Percentiles rank a stretch among this genome's conserved stretches.
Evolutionary conservation across 2,113 vertebrate species (phyloP).

Genomic region (Actinemys pallida): DNA sequence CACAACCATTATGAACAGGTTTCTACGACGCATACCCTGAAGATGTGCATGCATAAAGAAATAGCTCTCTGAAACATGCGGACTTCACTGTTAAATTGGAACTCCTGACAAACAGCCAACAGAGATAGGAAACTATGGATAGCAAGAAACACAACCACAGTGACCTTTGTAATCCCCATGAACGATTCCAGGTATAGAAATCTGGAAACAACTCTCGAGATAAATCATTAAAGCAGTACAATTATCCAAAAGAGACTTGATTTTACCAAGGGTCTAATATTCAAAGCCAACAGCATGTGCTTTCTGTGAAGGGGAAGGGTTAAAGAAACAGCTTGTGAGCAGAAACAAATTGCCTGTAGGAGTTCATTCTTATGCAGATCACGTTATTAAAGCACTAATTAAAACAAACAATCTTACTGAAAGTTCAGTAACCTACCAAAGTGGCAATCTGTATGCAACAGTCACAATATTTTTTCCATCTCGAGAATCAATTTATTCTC

Average conservation of each 20-base stretch:
- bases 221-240: conserved; percentile 25
- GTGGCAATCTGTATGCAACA: background rate
- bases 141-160: background rate
- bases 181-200: background rate
- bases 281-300: background rate
- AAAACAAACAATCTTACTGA: background rate
- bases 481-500: background rate
- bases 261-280: background rate
- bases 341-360: background rate
- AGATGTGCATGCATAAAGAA: conserved; percentile 19
- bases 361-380: background rate
- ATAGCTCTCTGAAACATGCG: background rate
- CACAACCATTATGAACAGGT: conserved; percentile 1
- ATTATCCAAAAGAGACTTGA: background rate
- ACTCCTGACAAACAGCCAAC: conserved; percentile 40
- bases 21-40: conserved; percentile 43
- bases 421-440: background rate
- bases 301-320: background rate
- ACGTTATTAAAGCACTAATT: background rate
- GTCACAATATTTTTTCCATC: background rate
- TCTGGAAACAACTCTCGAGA: background rate
- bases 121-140: conserved; percentile 58
- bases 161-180: background rate
- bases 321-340: background rate
- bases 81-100: conserved; percentile 17